Conservation (phyloP, 1,140 invertebrate genomes). For the Temnothorax curvispinosus region DNA sequence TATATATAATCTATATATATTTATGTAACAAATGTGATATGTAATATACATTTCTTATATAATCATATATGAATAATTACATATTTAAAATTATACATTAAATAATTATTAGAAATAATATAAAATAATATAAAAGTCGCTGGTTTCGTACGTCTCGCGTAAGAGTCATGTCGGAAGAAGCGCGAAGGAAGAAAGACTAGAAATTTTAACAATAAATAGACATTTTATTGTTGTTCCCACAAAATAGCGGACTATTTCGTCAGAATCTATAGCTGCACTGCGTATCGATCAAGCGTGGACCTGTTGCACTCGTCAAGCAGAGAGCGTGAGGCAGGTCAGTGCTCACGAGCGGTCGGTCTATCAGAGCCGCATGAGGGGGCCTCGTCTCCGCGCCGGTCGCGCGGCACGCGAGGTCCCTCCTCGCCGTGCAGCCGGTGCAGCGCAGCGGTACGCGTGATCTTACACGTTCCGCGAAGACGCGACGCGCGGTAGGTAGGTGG, state of each 20-base stretch:
- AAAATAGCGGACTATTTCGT: neutral
- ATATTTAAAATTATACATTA: neutral
- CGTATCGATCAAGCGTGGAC: neutral
- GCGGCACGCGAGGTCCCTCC: neutral
- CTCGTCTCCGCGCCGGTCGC: neutral
- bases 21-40: neutral
- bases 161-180: neutral
- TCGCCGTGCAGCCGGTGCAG: neutral
- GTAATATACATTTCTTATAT: neutral
- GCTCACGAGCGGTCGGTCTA: slow-evolving; percentile 73
- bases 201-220: neutral
- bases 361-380: slow-evolving; percentile 72
- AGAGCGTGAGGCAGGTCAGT: slow-evolving; percentile 76
- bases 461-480: slow-evolving; percentile 34
- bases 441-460: neutral
- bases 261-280: neutral
- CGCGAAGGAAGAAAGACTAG: neutral
- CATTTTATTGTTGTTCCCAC: neutral
- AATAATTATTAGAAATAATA: neutral
- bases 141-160: neutral
- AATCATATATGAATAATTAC: neutral
- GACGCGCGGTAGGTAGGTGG: slow-evolving; percentile 1
- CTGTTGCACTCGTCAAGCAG: slow-evolving; percentile 17
- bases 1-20: neutral
- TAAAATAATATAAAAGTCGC: neutral